Evolutionary conservation across 2,888 invertebrate species (phyloP), one percentile per base, ranked within the genome.

Genomic region (Bombylius major): DNA sequence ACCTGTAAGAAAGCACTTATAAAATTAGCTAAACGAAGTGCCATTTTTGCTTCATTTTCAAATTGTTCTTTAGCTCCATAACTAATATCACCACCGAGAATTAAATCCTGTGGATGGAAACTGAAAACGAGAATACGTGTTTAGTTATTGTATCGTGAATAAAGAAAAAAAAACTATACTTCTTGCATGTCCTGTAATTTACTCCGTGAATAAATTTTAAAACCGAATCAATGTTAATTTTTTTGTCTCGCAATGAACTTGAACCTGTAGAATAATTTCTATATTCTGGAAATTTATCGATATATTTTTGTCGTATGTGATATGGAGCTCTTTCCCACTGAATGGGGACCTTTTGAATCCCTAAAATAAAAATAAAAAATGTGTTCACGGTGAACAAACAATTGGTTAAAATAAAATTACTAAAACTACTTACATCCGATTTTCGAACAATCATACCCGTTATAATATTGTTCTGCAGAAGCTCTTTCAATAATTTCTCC

Each of bases 21-120:
- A 71, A 98, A 98, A 72, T 98, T 96, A 0, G 97, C 90, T 53
- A 97, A 76, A 51, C 97, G 82, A n/a, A 95, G 80, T 4, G 97
- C 98, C 87, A 94, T 94, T 72, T 93, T 88, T 1, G 96, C 97
- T 76, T 98, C 94, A 67, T 94, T 94, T 68, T 89, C 86, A 67
- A 93, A 92, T 71, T 91, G 94, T 59, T 88, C 85, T 64, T 91
- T 84, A 0, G 89, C 87, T 0, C 94, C 95, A 68, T 77, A 92
- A 45, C 86, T 85, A 50, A 92, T 83, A 70, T 96, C 95, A 0
- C 96, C 96, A 53, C 87, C 88, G 46, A 96, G 75, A 57, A 78
- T 73, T 47, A 95, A 75, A 66, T 92, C 86, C 58, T 88, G 81
- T 0, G 84, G 82, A 59, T 82, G 81, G 68, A 83, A 88, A 61